A percentile compares a stretch with the other conserved stretches of the same genome.
These are phyloP conservation scores for Oligia fasciuncula DNA, from an alignment of 2,888 invertebrate genomes.

Conservation along the genomic window DNA sequence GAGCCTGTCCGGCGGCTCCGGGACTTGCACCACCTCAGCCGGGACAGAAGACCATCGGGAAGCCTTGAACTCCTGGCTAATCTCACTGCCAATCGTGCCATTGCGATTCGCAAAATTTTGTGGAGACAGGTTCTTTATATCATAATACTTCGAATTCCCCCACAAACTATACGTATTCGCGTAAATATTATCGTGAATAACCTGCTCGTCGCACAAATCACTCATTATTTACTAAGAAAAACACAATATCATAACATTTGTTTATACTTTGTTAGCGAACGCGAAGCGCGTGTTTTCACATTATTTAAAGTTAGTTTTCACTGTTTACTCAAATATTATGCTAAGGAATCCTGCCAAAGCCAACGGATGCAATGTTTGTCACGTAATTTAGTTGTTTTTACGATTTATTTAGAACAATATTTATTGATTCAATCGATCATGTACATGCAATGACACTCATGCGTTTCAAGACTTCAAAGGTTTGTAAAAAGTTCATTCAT, in stretches of 20 bases:
- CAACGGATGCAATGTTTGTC: conserved; percentile 39
- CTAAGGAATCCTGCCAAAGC: conserved; percentile 18
- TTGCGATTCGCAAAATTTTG: conserved; percentile 60
- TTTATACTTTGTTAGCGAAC: conserved; percentile 55
- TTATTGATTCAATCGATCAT: conserved; percentile 65
- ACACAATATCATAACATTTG: conserved; percentile 58
- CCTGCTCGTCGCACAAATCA: conserved; percentile 62
- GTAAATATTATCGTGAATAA: conserved; percentile 62
- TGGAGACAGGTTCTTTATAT: conserved; percentile 70
- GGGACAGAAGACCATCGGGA: conserved; percentile 52
- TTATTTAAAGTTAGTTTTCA: conserved; percentile 49
- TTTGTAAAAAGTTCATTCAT: conserved; percentile 60
- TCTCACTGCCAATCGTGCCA: conserved; percentile 56
- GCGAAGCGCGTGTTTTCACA: conserved; percentile 60
- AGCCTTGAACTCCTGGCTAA: conserved; percentile 54
- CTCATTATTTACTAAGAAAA: conserved; percentile 64
- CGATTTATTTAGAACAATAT: conserved; percentile 47
- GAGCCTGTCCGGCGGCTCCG: conserved; percentile 49
- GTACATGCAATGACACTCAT: conserved; percentile 61
- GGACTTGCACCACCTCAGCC: conserved; percentile 30
- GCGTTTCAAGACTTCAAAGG: conserved; percentile 63
- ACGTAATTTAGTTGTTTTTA: conserved; percentile 41
- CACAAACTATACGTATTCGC: conserved; percentile 70
- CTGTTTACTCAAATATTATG: conserved; percentile 36
- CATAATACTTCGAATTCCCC: conserved; percentile 70